These are phyloP conservation scores for Rhagoletis pomonella DNA, from an alignment of 1,140 invertebrate species.

Conservation along the genomic window DNA sequence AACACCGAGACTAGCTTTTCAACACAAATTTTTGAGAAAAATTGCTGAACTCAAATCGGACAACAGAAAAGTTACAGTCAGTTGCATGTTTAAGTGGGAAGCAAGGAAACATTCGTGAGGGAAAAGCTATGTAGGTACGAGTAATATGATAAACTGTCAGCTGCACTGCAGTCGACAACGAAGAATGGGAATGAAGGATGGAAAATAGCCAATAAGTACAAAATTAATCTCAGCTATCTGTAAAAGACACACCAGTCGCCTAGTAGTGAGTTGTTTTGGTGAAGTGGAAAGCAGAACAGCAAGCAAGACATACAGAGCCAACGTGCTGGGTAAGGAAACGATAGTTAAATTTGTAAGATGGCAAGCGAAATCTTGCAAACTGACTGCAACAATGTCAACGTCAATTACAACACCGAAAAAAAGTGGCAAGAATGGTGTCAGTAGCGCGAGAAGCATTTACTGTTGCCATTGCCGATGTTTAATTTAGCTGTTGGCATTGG, in stretches of 20 bases:
- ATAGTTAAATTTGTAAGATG: conserved; percentile 6
- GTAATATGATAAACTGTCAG: background rate
- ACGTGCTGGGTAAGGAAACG: background rate
- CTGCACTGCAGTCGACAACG: too few relatives aligned
- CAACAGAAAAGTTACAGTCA: background rate
- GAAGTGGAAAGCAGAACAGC: background rate
- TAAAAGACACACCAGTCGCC: background rate
- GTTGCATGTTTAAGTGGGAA: background rate
- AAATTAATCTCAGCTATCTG: conserved; percentile 45
- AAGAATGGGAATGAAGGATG: background rate
- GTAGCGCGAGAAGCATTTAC: background rate
- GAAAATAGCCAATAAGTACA: conserved; percentile 47
- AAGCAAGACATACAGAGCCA: background rate
- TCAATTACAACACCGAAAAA: conserved; percentile 28
- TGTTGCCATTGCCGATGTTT: background rate
- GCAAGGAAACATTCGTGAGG: too few relatives aligned
- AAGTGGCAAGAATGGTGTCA: background rate
- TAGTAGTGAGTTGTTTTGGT: background rate
- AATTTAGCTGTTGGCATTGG: background rate
- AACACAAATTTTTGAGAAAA: background rate
- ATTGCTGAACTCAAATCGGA: conserved; percentile 16
- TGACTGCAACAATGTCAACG: conserved; percentile 8
- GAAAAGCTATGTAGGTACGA: background rate
- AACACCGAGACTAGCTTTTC: conserved; percentile 36
- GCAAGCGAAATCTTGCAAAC: background rate